Evolutionary conservation across 2,888 invertebrate genomes (phyloP), one percentile per base, ranked within the genome.

Genomic region (Seira ritae): DNA sequence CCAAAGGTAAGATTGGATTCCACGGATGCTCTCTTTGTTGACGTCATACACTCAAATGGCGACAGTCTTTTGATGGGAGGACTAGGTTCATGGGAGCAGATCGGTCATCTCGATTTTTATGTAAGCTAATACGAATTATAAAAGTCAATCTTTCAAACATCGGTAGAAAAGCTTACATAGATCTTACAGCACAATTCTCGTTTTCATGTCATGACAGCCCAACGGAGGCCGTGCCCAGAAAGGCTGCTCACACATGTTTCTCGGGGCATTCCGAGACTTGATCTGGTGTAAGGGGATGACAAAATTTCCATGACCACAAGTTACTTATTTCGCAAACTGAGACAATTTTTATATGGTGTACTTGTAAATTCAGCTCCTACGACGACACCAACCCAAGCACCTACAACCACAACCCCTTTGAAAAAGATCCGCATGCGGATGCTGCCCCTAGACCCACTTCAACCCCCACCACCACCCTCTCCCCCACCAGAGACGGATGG

Each of bases 11-110:
- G 97, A 0, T 91, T 97, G 74, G 97, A 97, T 90, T 94, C 94
- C 0, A 93, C 93, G 0, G 97, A 97, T 90, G 97, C 97, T 0
- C 93, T 93, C 79, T 97, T 97, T 90, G 97, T 97, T 0, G 97
- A 97, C 90, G 97, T 97, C 0, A 97, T 97, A 86, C 97, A 97
- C 91, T 96, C 96, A 73, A 97, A 97, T 90, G 97, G 97, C 0
- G 97, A 97, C 90, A 96, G 96, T 86, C 92, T 97, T n/a, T 95
- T 97, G 83, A 92, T 97, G 84, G 97, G 97, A 0, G 97, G 97
- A 0, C 91, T 96, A 22, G 96, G 96, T 2, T 96, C 96, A 0
- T 97, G 96, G 92, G 96, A 97, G 90, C 96, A 96, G 0, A 95
- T 97, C 93, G 97, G 97, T 0, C 95, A 97, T 90, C 97, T 97